Evolutionary conservation across 2,797 vertebrate species (phyloP), one percentile per base, ranked within the genome.

Genomic region (Melanotaenia maccullochi): DNA sequence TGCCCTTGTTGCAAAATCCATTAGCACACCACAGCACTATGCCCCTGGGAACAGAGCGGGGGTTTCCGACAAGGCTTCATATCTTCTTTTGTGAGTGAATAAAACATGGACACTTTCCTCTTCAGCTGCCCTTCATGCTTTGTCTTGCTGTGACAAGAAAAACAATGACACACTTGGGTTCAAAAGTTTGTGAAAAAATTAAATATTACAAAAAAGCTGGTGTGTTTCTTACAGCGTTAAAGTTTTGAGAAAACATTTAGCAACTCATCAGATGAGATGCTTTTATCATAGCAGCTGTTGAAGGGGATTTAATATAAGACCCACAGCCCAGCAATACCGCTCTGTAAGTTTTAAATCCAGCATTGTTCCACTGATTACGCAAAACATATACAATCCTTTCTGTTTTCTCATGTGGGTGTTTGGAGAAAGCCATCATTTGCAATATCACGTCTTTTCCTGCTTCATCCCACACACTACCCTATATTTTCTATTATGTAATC

Each of bases 1-100:
- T 52, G 40, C 78, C 85, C 86, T 88, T 88, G 86, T 89, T 87
- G 85, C 74, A 81, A 78, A 92, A 90, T 83, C 90, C 89, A 90
- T 93, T 89, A 93, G 70, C 76, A 60, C 80, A 68, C 73, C 78
- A 83, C 85, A 91, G 88, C 76, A 75, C 76, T 64, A 24, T 61
- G 60, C 85, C 84, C 69, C 75, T 28, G 88, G 83, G 87, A 87
- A 4, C 24, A 78, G 36, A 60, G 75, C 8, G 28, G 84, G 67
- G 83, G 78, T 60, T 85, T 87, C 84, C 76, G 78, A 70, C 84
- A 44, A 81, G 79, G 69, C 76, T 81, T 82, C 60, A 82, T 87
- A 84, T 87, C 75, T 75, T 89, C 76, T 68, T 30, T 60, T 24
- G 70, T 64, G 63, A 87, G 86, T 86, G 77, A 89, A 90, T 87